phyloP scores from a whole-genome alignment of 92 coral and sea anemone genomes.

The Actinernus sp. region DNA sequence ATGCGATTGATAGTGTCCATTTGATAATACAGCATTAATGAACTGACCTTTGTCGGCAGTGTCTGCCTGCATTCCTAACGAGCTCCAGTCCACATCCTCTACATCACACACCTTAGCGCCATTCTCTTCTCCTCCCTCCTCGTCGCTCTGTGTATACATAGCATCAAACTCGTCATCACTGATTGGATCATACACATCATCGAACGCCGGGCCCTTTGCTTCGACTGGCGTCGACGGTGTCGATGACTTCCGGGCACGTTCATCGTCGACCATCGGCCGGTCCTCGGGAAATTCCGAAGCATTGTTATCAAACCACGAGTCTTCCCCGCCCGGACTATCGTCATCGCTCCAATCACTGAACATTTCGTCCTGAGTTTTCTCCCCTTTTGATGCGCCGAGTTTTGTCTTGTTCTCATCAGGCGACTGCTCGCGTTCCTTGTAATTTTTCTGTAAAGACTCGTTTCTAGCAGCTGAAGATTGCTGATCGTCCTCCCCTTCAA shows the following conservation, averaged over 20 bases:
- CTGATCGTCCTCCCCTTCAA: slow-evolving; percentile 79
- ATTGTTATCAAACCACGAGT: slow-evolving; percentile 73
- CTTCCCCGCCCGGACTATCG: slow-evolving; percentile 89
- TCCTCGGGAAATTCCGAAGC: slow-evolving; percentile 57
- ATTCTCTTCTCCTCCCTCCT: slow-evolving; percentile 50
- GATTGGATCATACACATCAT: slow-evolving; percentile 98
- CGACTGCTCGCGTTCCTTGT: slow-evolving; percentile 12
- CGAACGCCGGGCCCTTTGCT: slow-evolving; percentile 72
- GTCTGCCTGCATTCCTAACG: slow-evolving; percentile 70
- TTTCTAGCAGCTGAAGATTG: slow-evolving; percentile 4
- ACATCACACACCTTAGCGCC: slow-evolving; percentile 67
- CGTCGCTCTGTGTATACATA: slow-evolving; percentile 89
- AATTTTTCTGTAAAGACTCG: too few relatives aligned
- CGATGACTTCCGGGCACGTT: neutral
- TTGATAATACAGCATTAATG: too few relatives aligned
- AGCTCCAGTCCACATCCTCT: slow-evolving; percentile 99
- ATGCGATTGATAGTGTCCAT: too few relatives aligned
- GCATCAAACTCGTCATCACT: slow-evolving; percentile 99
- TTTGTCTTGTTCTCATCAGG: slow-evolving; percentile 2
- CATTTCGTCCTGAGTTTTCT: slow-evolving; percentile 61
- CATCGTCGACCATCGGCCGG: slow-evolving; percentile 13
- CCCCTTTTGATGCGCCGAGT: slow-evolving; percentile 18
- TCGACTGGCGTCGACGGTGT: slow-evolving; percentile 30
- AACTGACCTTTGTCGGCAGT: too few relatives aligned
- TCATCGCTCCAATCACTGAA: slow-evolving; percentile 99